phyloP scores from a whole-genome alignment of 2,113 vertebrate genomes.

The Xenopus borealis region DNA sequence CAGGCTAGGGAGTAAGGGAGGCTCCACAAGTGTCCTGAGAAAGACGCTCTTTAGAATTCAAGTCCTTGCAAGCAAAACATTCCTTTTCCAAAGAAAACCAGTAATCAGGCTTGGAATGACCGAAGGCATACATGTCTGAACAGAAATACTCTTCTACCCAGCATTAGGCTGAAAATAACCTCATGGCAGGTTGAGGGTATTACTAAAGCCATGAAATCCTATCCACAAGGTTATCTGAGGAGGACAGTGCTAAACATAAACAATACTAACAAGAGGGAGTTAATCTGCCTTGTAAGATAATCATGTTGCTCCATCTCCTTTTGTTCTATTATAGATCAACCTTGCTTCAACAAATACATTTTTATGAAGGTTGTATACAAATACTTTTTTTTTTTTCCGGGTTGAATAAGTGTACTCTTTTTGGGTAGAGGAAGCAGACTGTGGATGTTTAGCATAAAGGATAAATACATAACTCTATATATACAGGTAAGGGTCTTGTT shows the following conservation, averaged over 20 bases:
- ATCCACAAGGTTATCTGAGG: slow-evolving; percentile 1
- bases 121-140: not conserved
- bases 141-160: not conserved
- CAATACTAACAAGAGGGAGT: not conserved
- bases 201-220: not conserved
- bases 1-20: slow-evolving; percentile 2
- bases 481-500: too few relatives aligned
- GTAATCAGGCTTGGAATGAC: not conserved
- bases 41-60: not conserved
- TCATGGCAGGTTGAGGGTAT: not conserved
- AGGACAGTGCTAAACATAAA: not conserved
- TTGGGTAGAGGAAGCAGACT: too few relatives aligned
- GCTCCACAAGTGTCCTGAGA: not conserved
- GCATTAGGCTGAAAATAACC: slow-evolving; percentile 1
- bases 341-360: too few relatives aligned
- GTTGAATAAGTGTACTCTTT: too few relatives aligned
- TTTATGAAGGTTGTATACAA: too few relatives aligned
- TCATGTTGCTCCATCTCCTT: too few relatives aligned
- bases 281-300: too few relatives aligned
- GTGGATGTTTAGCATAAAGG: too few relatives aligned
- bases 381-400: too few relatives aligned
- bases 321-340: too few relatives aligned
- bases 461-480: too few relatives aligned
- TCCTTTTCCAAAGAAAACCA: not conserved
- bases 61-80: not conserved